These are phyloP conservation scores for Pseudachorutes palmiensis DNA, from an alignment of 1,140 invertebrate species.

Conservation along the genomic window DNA sequence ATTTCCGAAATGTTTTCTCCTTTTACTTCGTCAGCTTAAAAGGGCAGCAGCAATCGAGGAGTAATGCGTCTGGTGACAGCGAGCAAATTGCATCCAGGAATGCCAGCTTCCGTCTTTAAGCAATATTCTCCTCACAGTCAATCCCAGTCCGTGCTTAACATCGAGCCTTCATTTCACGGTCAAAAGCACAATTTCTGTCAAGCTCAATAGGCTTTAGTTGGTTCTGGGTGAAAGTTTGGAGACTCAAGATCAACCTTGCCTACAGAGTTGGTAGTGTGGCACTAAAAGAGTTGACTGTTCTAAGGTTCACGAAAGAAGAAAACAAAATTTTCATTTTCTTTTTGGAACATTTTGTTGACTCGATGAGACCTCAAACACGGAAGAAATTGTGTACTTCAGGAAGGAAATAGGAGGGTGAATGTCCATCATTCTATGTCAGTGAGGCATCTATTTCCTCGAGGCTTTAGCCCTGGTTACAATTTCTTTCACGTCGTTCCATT, in stretches of 20 bases:
- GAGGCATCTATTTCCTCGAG: too few relatives aligned
- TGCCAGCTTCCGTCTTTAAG: not conserved
- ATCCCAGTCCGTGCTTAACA: not conserved
- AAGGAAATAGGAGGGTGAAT: too few relatives aligned
- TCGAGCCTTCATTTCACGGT: not conserved
- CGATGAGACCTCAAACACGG: too few relatives aligned
- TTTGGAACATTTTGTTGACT: too few relatives aligned
- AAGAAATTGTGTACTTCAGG: too few relatives aligned
- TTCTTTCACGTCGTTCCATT: not conserved
- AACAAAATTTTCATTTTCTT: not conserved
- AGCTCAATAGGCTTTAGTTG: constrained; percentile 2
- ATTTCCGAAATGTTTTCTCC: too few relatives aligned
- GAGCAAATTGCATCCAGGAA: not conserved
- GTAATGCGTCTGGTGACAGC: too few relatives aligned
- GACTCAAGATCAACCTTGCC: not conserved
- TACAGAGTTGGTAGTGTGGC: not conserved
- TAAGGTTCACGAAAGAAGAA: too few relatives aligned
- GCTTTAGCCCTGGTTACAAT: not conserved
- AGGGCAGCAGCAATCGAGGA: too few relatives aligned
- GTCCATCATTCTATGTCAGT: too few relatives aligned
- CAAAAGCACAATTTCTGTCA: constrained; percentile 8
- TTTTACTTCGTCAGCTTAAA: too few relatives aligned
- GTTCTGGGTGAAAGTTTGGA: not conserved
- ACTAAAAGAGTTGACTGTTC: not conserved
- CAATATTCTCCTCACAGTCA: not conserved